Percentiles rank a stretch among this genome's conserved stretches.
phyloP scores from a whole-genome alignment of 2,113 vertebrate species.

The Lepisosteus oculatus region DNA sequence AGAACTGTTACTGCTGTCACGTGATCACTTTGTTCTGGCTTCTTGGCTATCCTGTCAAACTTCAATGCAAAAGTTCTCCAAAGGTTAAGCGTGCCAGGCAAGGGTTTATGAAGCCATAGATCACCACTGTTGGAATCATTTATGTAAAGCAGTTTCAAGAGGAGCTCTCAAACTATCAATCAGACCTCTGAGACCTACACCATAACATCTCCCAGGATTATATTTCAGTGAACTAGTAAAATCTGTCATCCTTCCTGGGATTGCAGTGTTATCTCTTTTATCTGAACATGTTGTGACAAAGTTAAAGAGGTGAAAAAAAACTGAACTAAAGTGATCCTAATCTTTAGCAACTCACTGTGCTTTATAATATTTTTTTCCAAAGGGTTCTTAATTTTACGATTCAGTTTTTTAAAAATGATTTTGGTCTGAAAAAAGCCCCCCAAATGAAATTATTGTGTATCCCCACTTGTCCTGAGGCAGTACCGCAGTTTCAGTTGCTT shows the following conservation, averaged over 20 bases:
- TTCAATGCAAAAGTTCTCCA: not conserved
- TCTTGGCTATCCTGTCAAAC: slow-evolving; percentile 11
- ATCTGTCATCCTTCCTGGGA: not conserved
- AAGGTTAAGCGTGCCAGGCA: not conserved
- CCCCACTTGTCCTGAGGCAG: too few species aligned
- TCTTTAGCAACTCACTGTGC: too few species aligned
- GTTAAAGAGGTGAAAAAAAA: too few species aligned
- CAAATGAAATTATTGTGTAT: too few species aligned
- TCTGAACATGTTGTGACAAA: too few species aligned
- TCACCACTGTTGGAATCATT: slow-evolving; percentile 13
- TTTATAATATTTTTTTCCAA: too few species aligned
- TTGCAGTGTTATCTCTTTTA: not conserved
- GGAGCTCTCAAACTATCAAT: slow-evolving; percentile 16
- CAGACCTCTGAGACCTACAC: not conserved
- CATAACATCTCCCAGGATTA: not conserved
- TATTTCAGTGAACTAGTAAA: not conserved
- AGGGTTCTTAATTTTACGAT: too few species aligned
- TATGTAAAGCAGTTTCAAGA: slow-evolving; percentile 10
- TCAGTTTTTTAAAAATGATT: too few species aligned
- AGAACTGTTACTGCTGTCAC: not conserved
- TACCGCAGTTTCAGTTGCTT: not conserved
- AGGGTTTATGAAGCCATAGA: slow-evolving; percentile 5
- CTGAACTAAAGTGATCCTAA: too few species aligned
- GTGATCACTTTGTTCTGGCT: not conserved
- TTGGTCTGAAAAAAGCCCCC: too few species aligned